Evolutionary conservation across 2,888 invertebrate genomes (phyloP).

Genomic region (Agrotis puta): DNA sequence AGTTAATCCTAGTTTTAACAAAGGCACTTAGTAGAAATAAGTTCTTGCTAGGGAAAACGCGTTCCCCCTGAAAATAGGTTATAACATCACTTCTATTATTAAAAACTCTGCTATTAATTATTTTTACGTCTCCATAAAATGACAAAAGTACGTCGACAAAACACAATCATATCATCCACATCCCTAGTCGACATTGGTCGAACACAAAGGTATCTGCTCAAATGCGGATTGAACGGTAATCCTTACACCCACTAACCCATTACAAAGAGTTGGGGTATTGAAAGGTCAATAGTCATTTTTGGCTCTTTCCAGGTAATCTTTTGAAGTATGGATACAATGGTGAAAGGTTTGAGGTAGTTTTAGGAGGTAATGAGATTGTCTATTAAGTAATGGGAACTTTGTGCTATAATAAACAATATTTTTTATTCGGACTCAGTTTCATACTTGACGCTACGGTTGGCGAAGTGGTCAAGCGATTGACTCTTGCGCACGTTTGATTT

Average conservation of each 20-base stretch:
- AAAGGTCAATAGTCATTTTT: conserved; percentile 40
- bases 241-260: conserved; percentile 18
- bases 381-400: background rate
- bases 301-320: conserved; percentile 16
- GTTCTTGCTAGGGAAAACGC: no score
- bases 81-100: no score
- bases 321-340: conserved; percentile 1
- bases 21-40: no score
- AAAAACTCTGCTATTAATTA: no score
- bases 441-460: no score
- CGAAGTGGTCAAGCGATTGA: no score
- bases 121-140: background rate
- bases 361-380: background rate
- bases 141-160: background rate
- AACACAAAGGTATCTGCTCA: conserved; percentile 40
- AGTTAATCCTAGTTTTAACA: no score
- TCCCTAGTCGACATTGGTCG: conserved; percentile 26
- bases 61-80: no score
- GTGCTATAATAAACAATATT: background rate
- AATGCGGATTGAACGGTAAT: conserved; percentile 41
- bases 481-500: no score
- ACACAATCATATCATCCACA: background rate
- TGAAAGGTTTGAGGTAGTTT: background rate
- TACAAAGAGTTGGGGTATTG: conserved; percentile 27
- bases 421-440: no score